These are phyloP conservation scores for Phymatocera aterrima DNA, from an alignment of 2,888 invertebrate species.

Conservation along the genomic window DNA sequence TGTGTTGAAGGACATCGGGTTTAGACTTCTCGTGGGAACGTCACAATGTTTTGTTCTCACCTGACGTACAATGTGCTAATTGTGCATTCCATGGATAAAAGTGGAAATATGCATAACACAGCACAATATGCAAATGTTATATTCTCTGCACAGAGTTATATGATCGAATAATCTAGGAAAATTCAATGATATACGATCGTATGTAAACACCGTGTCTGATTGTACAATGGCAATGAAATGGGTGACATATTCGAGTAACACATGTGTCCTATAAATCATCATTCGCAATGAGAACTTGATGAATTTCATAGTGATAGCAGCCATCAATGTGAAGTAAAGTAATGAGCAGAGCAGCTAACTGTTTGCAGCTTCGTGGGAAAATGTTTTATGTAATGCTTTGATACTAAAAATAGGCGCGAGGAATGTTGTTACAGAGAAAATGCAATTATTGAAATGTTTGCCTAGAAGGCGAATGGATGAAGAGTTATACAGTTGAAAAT, in stretches of 20 bases:
- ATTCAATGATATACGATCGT: background rate
- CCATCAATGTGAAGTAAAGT: background rate
- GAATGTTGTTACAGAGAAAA: background rate
- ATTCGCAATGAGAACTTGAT: background rate
- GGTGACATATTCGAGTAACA: background rate
- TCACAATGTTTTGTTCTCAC: background rate
- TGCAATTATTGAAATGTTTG: too few species aligned
- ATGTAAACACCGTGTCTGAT: background rate
- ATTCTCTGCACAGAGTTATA: background rate
- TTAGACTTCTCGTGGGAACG: conserved; percentile 8
- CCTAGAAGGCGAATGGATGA: too few species aligned
- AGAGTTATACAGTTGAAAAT: too few species aligned
- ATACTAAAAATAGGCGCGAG: background rate
- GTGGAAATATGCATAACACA: background rate
- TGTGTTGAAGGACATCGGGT: conserved; percentile 27
- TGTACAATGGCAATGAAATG: background rate
- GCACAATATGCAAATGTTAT: background rate
- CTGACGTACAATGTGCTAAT: conserved; percentile 9
- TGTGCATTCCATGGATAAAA: conserved; percentile 1
- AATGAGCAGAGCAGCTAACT: background rate
- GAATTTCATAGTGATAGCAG: background rate
- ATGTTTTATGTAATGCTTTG: background rate
- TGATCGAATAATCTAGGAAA: background rate
- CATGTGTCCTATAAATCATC: background rate
- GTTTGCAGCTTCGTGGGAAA: background rate